These are phyloP conservation scores for Enteromius mattozi DNA, from an alignment of 2,797 vertebrate species.

Conservation along the genomic window DNA sequence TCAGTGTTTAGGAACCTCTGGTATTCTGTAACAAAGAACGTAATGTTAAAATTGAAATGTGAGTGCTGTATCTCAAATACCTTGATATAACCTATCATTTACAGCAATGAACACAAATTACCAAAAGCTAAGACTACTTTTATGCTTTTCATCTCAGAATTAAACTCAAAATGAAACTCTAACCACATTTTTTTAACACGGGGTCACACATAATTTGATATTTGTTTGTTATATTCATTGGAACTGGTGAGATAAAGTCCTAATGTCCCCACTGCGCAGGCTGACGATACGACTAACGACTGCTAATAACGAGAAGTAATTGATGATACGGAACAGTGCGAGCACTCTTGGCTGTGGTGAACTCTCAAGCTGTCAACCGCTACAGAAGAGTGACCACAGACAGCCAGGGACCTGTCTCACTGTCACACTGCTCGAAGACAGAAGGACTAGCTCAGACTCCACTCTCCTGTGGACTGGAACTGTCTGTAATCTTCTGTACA, in stretches of 20 bases:
- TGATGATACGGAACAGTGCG: not conserved
- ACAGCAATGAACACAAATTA: not conserved
- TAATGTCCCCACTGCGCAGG: not conserved
- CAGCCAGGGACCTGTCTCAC: conserved; percentile 80
- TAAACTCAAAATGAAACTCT: not conserved
- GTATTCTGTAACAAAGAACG: not conserved
- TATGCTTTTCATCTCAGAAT: not conserved
- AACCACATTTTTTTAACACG: not conserved
- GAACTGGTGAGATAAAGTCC: not conserved
- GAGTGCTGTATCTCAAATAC: not conserved
- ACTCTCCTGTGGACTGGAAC: conserved; percentile 20
- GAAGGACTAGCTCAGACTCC: not conserved
- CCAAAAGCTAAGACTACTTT: not conserved
- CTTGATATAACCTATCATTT: not conserved
- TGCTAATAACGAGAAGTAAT: not conserved
- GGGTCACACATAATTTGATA: not conserved
- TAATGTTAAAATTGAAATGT: not conserved
- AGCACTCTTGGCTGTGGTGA: conserved; percentile 80
- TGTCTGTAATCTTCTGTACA: conserved; percentile 40
- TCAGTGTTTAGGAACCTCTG: not conserved
- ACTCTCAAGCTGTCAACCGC: conserved; percentile 93
- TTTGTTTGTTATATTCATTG: not conserved
- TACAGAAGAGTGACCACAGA: conserved; percentile 91
- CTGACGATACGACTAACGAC: conserved; percentile 5
- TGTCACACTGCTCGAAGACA: conserved; percentile 26